Percentiles rank a stretch among this genome's conserved stretches.
Conservation (phyloP, 2,113 vertebrate genomes). For the Caretta caretta region DNA sequence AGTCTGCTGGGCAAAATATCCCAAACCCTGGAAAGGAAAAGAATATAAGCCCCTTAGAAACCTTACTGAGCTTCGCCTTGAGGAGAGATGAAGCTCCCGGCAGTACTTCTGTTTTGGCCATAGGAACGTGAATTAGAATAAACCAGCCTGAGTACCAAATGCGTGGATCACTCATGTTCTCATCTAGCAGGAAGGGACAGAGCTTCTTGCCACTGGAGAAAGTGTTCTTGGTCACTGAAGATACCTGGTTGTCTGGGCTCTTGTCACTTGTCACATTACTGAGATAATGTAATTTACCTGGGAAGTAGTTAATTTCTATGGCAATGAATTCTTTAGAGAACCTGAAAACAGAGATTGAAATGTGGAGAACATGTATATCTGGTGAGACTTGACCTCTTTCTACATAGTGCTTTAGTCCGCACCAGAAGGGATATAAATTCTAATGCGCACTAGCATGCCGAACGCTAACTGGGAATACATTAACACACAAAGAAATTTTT, state of each 20-base stretch:
- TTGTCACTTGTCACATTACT: background rate
- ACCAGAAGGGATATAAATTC: background rate
- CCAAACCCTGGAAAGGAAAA: background rate
- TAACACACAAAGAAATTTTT: background rate
- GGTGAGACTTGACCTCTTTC: background rate
- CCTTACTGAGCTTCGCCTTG: background rate
- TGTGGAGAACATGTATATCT: background rate
- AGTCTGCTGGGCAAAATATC: background rate
- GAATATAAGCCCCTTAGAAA: background rate
- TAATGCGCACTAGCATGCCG: background rate
- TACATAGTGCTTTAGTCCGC: background rate
- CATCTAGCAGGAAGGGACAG: background rate
- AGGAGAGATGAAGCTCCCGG: background rate
- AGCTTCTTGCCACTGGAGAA: background rate
- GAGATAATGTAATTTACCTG: background rate
- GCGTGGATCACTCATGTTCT: background rate
- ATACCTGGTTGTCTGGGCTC: background rate
- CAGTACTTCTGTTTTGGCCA: background rate
- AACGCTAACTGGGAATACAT: background rate
- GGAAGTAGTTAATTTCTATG: background rate
- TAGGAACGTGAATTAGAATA: background rate
- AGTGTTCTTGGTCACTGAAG: background rate
- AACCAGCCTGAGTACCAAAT: background rate
- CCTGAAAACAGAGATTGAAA: background rate
- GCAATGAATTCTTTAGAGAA: background rate